Conservation (phyloP, 2,888 invertebrate species). For the Microplitis deprimator region DNA sequence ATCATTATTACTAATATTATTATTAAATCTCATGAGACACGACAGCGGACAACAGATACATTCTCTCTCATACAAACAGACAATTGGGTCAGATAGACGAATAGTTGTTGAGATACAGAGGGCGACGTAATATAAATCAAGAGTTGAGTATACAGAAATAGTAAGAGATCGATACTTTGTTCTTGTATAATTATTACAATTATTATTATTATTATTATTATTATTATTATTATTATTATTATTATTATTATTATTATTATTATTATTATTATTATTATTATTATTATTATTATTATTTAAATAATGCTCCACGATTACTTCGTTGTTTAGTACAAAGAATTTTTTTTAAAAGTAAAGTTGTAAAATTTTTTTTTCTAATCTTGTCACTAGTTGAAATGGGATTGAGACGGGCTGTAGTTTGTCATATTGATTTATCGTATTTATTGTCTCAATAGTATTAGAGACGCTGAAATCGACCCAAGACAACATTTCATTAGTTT, state of each 20-base stretch:
- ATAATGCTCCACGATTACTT: slow-evolving; percentile 25
- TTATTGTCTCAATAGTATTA: neutral
- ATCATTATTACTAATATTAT: slow-evolving; percentile 19
- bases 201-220: slow-evolving; percentile 47
- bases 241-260: no score
- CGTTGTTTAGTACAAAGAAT: slow-evolving; percentile 25
- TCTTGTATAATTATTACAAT: slow-evolving; percentile 45
- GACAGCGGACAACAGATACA: slow-evolving; percentile 30
- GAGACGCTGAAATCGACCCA: neutral
- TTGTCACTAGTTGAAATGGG: neutral
- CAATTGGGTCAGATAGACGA: slow-evolving; percentile 52
- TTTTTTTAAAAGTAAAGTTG: neutral
- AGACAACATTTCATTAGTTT: slow-evolving; percentile 20
- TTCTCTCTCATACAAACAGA: slow-evolving; percentile 45
- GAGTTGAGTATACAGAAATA: slow-evolving; percentile 59
- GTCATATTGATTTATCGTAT: neutral
- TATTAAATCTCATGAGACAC: slow-evolving; percentile 23
- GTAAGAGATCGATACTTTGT: slow-evolving; percentile 55
- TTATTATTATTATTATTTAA: slow-evolving; percentile 10
- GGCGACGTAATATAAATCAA: slow-evolving; percentile 57
- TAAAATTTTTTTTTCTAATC: neutral
- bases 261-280: slow-evolving; percentile 26
- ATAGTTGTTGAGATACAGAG: slow-evolving; percentile 53
- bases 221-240: slow-evolving; percentile 30
- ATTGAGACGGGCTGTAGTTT: neutral